These are phyloP conservation scores for Heterohyrax brucei DNA, from an alignment of 2,797 vertebrate species.

Conservation along the genomic window DNA sequence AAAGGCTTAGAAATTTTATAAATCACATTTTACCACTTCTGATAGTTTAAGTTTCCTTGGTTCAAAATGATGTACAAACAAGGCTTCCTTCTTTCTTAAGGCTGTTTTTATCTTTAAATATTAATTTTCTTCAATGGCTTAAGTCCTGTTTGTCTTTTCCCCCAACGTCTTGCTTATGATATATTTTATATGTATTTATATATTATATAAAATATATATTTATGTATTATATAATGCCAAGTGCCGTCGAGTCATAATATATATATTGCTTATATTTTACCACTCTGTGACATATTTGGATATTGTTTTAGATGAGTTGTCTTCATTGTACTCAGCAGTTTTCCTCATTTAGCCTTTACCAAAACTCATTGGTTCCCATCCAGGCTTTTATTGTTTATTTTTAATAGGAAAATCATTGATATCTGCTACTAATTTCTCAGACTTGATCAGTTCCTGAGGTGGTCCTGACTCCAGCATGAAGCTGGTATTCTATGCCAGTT, in stretches of 20 bases:
- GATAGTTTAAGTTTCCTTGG: neutral
- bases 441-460: neutral
- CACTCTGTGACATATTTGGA: neutral
- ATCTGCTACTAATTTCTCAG: neutral
- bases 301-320: neutral
- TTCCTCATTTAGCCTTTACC: neutral
- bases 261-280: neutral
- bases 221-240: too few relatives aligned
- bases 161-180: neutral
- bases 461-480: neutral
- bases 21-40: neutral
- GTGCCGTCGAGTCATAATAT: too few relatives aligned
- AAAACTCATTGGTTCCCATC: neutral
- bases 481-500: neutral
- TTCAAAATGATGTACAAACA: neutral
- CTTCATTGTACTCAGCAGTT: neutral
- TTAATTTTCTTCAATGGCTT: neutral
- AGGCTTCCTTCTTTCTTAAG: neutral
- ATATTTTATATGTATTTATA: neutral
- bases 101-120: neutral
- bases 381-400: neutral
- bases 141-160: neutral
- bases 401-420: neutral
- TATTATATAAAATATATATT: too few relatives aligned
- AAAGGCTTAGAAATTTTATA: neutral